A percentile compares a stretch with the other conserved stretches of the same genome.
Evolutionary conservation across 2,888 invertebrate species (phyloP).

Genomic region (Anagyrus pseudococci): DNA sequence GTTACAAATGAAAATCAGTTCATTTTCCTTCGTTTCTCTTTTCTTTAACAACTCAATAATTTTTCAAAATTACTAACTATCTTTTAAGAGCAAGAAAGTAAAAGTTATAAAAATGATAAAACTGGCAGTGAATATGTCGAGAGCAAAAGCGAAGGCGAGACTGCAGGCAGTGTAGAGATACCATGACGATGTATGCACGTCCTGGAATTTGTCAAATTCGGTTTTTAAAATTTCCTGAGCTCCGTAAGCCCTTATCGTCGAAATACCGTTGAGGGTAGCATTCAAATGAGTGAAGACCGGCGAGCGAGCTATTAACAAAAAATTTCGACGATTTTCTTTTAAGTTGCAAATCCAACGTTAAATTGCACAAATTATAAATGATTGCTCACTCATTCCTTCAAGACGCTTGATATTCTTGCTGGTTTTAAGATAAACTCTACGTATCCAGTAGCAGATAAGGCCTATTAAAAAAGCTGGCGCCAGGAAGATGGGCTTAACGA

Average conservation of each 20-base stretch:
- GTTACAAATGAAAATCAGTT: background rate
- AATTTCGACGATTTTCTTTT: background rate
- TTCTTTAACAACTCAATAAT: background rate
- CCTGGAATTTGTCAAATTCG: constrained; percentile 70
- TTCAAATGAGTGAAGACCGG: constrained; percentile 82
- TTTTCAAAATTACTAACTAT: constrained; percentile 42
- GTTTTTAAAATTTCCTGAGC: constrained; percentile 70
- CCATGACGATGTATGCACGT: constrained; percentile 60
- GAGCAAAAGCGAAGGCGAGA: constrained; percentile 63
- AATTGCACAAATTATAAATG: no score
- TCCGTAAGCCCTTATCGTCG: constrained; percentile 76
- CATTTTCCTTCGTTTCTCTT: background rate
- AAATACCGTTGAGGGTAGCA: constrained; percentile 75
- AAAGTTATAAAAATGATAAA: constrained; percentile 73
- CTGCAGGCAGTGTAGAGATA: constrained; percentile 63
- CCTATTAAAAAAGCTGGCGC: constrained; percentile 68
- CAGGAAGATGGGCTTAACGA: constrained; percentile 69
- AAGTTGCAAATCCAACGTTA: no score
- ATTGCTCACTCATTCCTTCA: constrained; percentile 71
- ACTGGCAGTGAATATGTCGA: constrained; percentile 71
- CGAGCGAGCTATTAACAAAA: constrained; percentile 70
- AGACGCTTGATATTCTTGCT: constrained; percentile 76
- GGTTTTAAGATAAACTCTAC: constrained; percentile 71
- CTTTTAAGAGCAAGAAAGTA: constrained; percentile 65
- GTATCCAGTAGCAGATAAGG: constrained; percentile 67